Evolutionary conservation across 2,113 vertebrate genomes (phyloP), one percentile per base, ranked within the genome.

Genomic region (Podiceps cristatus): DNA sequence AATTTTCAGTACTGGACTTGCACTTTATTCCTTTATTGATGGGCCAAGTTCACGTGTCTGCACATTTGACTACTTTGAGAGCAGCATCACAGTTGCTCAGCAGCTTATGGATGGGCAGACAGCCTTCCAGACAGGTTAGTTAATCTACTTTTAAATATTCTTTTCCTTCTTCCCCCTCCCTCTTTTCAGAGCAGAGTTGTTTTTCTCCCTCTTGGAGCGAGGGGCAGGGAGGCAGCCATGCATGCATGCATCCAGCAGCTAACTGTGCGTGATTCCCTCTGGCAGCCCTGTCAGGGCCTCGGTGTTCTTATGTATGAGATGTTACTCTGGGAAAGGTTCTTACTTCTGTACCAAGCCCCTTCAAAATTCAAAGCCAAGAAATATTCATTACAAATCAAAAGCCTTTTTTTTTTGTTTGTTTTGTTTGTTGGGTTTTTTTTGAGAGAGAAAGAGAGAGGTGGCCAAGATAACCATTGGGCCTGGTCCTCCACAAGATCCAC

Each of bases 211-310:
- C 18, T 55, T 2, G 1, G 55, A 59, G 67, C 5, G 37, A 3
- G 27, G 73, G 47, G 84, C 79, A 74, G 62, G 23, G 20, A 69
- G 55, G 84, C 81, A 94, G 67, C 10, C 68, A 27, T 55, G 93
- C 80, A 11, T 84, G 84, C 75, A 56, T 62, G 45, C 76, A 91
- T 59, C 64, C 20, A 80, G 69, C 77, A 87, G 73, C 89, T 86
- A 74, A 95, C 60, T 59, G 77, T 5, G 76, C 0, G 0, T 71
- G 91, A 96, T 60, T 89, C 89, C 84, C 91, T 31, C 79, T 77
- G 93, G 91, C 86, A 96, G 72, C 22, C 31, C 86, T 96, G 84
- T 59, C 94, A 95, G 81, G 31, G 74, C 76, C 29, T 13, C 2
- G 0, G 15, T 0, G 0, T 24, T 67, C 49, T 29, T n/a, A 53